Percentiles rank a stretch among this genome's conserved stretches.
These are phyloP conservation scores for Hypotaenidia philippensis DNA, from an alignment of 2,797 vertebrate genomes.

Conservation along the genomic window DNA sequence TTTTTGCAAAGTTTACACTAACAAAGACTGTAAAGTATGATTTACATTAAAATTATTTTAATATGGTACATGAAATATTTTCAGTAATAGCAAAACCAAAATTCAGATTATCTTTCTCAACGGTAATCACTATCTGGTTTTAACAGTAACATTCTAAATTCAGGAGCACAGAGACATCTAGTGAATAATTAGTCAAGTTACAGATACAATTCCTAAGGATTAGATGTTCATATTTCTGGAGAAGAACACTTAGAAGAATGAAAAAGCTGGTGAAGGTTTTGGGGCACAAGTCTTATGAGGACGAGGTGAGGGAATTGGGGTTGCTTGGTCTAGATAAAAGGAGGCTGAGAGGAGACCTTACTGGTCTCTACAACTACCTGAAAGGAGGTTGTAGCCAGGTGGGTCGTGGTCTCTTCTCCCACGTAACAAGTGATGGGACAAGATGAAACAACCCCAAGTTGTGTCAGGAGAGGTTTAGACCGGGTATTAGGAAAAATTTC, in stretches of 20 bases:
- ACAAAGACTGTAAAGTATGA: neutral
- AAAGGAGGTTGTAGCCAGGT: neutral
- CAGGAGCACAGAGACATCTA: conserved; percentile 78
- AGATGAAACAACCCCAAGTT: neutral
- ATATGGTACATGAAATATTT: neutral
- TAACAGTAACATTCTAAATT: neutral
- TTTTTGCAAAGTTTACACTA: neutral
- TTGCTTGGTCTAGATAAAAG: neutral
- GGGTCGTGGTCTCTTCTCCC: neutral
- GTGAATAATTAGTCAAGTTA: conserved; percentile 63
- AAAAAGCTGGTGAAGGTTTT: fast-evolving
- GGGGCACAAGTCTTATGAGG: neutral
- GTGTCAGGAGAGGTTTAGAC: neutral
- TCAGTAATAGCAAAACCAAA: neutral
- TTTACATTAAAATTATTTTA: neutral
- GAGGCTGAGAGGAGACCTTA: neutral
- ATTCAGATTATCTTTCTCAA: neutral
- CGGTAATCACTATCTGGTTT: neutral
- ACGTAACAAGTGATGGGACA: fast-evolving
- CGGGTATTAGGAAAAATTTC: neutral
- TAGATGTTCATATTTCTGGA: neutral
- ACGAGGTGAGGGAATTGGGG: neutral
- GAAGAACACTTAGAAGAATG: neutral
- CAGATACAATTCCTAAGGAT: neutral
- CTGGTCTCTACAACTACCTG: fast-evolving